Base-by-base conservation (phyloP, 2,888 invertebrate genomes). In the Caprella mutica region DNA sequence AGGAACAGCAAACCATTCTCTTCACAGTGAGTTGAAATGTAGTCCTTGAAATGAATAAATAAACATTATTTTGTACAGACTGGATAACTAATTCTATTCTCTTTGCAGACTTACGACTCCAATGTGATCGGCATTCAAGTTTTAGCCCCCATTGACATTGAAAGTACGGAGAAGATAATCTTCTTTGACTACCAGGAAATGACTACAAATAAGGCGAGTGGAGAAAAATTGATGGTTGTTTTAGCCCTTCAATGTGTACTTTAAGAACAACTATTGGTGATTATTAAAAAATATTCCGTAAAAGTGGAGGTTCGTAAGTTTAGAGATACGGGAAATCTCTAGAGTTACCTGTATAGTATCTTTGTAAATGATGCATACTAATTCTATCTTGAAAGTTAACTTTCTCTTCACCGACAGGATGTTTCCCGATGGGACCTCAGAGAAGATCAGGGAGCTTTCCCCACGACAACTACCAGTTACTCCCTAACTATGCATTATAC, bases 391-490 rank as follows among this genome's bases (percentile, higher is more conserved):
- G n/a, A n/a, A n/a, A n/a, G n/a, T n/a, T n/a, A n/a, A n/a, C n/a
- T n/a, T n/a, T n/a, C n/a, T n/a, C n/a, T n/a, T n/a, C n/a, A n/a
- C n/a, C n/a, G n/a, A 52, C 56, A 69, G 53, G 80, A 81, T 51
- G 72, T 80, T 29, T 21, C 29, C 5, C 59, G 38, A 12, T 93
- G 90, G 89, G 79, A 83, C 67, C 75, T 91, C 0, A 81, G 84
- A 67, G 77, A 86, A 29, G 93, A 96, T 73, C 73, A 92, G 56
- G 85, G 86, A 0, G 82, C 87, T 14, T 97, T 98, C 70, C 97
- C 97, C 0, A 81, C 86, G 0, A 83, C 89, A 0, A 90, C 91
- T 55, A 84, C 81, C 66, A 86, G 86, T 63, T 90, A 84, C 70
- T 84, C 84, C 5, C 77, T 91, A 35, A 80, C 86, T 1, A 70